phyloP scores from a whole-genome alignment of 2,797 vertebrate species.

The Coccyzus lansbergi region DNA sequence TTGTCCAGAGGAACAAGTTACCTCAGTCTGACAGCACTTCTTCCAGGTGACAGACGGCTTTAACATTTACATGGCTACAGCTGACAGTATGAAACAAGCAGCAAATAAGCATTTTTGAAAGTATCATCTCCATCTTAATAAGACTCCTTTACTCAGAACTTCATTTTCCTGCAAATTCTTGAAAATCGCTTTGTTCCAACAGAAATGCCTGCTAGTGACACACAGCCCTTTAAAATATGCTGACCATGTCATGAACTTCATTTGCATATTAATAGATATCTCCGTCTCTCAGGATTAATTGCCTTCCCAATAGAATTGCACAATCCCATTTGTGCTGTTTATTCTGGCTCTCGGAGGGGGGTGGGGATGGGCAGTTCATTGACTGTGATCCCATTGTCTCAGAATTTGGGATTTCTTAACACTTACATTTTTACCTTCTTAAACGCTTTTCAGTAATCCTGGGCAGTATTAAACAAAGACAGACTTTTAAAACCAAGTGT shows the following conservation, averaged over 20 bases:
- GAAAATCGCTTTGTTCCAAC: not conserved
- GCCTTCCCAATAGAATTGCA: slow-evolving; percentile 1
- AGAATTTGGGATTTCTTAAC: not conserved
- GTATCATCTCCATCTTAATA: not conserved
- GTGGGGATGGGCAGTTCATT: not conserved
- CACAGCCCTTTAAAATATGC: slow-evolving; percentile 29
- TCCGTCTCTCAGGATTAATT: slow-evolving; percentile 39
- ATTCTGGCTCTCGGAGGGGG: not conserved
- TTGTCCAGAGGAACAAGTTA: fast-evolving
- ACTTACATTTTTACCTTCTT: not conserved
- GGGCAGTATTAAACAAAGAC: not conserved
- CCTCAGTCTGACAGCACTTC: fast-evolving
- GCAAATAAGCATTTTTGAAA: not conserved
- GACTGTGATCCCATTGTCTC: not conserved
- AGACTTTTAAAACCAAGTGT: not conserved
- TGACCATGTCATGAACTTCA: slow-evolving; percentile 35
- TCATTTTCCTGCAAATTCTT: not conserved
- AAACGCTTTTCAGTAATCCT: not conserved
- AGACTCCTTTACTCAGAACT: not conserved
- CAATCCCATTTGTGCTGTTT: not conserved
- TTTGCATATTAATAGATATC: slow-evolving; percentile 51
- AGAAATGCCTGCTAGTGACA: not conserved
- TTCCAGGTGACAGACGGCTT: fast-evolving
- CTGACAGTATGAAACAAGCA: fast-evolving
- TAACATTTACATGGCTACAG: fast-evolving